Evolutionary conservation across 2,797 vertebrate species (phyloP), one percentile per base, ranked within the genome.

Genomic region (Moxostoma hubbsi): DNA sequence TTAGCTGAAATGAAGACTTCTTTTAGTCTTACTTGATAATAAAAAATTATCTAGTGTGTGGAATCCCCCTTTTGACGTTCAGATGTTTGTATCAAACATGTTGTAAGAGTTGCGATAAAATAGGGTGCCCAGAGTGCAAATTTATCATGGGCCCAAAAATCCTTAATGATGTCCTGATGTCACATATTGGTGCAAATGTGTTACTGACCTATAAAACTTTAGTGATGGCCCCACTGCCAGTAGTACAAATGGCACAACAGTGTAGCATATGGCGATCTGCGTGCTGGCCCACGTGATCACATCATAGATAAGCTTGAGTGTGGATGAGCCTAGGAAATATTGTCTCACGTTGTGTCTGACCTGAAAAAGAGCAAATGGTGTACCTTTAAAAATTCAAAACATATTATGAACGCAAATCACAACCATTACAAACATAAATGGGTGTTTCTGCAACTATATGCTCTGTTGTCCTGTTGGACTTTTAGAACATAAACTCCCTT

Each of bases 221-320:
- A 99, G 88, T 0, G 98, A 98, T 0, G 95, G 94, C 83, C 94
- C 95, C 73, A 99, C 88, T 15, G 97, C 94, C 13, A 98, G 94
- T 75, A 99, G 93, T 64, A 99, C 98, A 77, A 99, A 99, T 0
- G 98, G 98, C 68, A 96, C 97, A 0, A 99, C 98, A 1, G 97
- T 99, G 90, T 99, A 99, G 88, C 96, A 96, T 80, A 99, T 95
- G 87, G 96, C 96, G 43, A 97, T 83, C 90, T 99, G 97, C 66
- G 98, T 99, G 79, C 91, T 90, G 3, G 89, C 90, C 97, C 98
- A 99, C 0, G 98, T 99, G 83, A 96, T 79, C 73, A 96, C 83
- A 73, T 99, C 97, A 45, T 99, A 99, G 84, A 96, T 85, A 36
- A 93, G 75, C 82, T 96, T 98, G 85, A 94, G 91, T 1, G 86